Evolutionary conservation across 1,140 invertebrate species (phyloP).

Genomic region (Drosophila sulfurigaster): DNA sequence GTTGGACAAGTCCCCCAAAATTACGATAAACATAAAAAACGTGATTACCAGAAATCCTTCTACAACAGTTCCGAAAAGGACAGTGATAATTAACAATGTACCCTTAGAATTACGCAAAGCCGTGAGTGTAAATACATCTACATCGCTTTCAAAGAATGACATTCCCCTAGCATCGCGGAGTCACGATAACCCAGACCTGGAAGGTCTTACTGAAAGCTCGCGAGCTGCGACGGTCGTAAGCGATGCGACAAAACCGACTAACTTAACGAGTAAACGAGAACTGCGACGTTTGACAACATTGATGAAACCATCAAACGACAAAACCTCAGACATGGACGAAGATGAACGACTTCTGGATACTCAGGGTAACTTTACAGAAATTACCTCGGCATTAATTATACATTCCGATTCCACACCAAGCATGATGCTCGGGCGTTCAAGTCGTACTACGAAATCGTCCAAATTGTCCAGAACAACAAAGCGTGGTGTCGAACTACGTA

Average conservation of each 20-base stretch:
- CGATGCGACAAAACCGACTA: too few relatives aligned
- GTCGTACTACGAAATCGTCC: conserved; percentile 52
- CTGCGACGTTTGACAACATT: neutral
- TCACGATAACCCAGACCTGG: neutral
- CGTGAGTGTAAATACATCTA: conserved; percentile 38
- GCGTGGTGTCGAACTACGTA: conserved; percentile 54
- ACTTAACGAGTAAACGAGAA: neutral
- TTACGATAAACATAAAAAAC: conserved; percentile 60
- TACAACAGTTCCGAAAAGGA: conserved; percentile 45
- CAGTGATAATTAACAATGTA: conserved; percentile 78
- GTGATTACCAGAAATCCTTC: conserved; percentile 48
- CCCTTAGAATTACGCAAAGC: conserved; percentile 69
- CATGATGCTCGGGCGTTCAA: conserved; percentile 18
- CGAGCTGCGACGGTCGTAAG: too few relatives aligned
- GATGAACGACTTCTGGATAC: neutral
- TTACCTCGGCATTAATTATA: neutral
- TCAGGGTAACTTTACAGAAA: conserved; percentile 31
- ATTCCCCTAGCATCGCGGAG: neutral
- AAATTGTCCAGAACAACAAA: conserved; percentile 60
- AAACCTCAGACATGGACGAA: neutral
- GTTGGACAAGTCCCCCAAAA: conserved; percentile 71
- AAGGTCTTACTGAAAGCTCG: neutral
- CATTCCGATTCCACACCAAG: conserved; percentile 7
- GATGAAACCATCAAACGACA: neutral
- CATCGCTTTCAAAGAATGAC: neutral